Conservation (phyloP, 2,113 vertebrate genomes). For the Orycteropus afer region DNA sequence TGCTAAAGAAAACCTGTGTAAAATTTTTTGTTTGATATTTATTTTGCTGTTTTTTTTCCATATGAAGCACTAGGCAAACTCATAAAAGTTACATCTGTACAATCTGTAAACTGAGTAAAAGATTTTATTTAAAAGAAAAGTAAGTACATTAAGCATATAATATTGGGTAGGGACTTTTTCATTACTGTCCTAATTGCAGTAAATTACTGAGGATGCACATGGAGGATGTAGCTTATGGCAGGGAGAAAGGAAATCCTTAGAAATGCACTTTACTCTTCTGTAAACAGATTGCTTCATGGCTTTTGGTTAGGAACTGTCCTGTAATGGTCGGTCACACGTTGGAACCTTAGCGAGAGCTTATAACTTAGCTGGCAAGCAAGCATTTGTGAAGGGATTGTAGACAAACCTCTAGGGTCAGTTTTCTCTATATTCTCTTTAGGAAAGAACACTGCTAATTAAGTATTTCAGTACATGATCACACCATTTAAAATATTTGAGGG, state of each 20-base stretch:
- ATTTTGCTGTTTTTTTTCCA: conserved; percentile 40
- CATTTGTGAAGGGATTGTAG: background rate
- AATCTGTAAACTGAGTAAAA: background rate
- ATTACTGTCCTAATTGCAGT: background rate
- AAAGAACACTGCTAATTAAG: background rate
- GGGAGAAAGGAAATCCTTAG: too few species aligned
- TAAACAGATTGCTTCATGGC: conserved; percentile 41
- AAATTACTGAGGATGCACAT: conserved; percentile 50
- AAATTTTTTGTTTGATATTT: background rate
- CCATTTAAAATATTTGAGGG: background rate
- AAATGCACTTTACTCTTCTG: too few species aligned
- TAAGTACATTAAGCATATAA: background rate
- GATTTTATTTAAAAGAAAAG: conserved; percentile 10
- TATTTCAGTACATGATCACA: background rate
- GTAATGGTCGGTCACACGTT: background rate
- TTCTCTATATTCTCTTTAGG: background rate
- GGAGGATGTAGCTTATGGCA: conserved; percentile 65
- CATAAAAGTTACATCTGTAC: background rate
- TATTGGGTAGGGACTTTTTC: background rate
- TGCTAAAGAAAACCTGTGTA: conserved; percentile 1
- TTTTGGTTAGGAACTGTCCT: background rate
- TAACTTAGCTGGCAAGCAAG: background rate
- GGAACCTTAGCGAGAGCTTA: background rate
- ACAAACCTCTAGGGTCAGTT: background rate
- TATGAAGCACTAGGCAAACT: background rate